These are phyloP conservation scores for Ianthella basta DNA, from an alignment of 37 sponge, comb jelly and placozoan species.

Conservation along the genomic window DNA sequence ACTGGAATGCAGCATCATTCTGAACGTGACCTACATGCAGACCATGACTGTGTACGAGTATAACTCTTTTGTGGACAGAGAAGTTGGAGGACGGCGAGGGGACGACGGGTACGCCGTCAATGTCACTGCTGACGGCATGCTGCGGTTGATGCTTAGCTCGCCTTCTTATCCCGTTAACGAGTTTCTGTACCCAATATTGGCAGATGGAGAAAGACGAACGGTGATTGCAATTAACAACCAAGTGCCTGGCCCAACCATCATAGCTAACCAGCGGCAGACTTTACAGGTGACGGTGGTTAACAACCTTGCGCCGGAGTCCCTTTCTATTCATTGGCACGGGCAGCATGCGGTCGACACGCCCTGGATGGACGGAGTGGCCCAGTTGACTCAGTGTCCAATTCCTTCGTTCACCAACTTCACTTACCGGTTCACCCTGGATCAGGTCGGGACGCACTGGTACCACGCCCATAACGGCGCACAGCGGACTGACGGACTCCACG, in stretches of 20 bases:
- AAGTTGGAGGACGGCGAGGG: neutral
- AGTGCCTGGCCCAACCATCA: conserved; percentile 21
- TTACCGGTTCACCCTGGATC: conserved; percentile 64
- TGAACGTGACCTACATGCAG: conserved; percentile 5
- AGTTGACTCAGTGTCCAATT: conserved; percentile 74
- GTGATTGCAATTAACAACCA: conserved; percentile 23
- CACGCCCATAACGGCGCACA: conserved; percentile 81
- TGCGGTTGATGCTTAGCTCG: neutral
- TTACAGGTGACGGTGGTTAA: conserved; percentile 54
- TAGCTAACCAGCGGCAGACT: neutral
- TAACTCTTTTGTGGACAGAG: neutral
- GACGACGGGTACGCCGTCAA: neutral
- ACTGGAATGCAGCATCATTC: conserved; percentile 7
- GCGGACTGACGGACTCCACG: conserved; percentile 78
- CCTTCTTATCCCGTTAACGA: neutral
- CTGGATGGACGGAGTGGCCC: conserved; percentile 82
- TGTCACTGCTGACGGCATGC: neutral
- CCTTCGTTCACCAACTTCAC: conserved; percentile 41
- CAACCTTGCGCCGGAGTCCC: conserved; percentile 55
- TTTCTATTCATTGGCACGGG: conserved; percentile 87
- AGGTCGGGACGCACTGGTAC: conserved; percentile 84
- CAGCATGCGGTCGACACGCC: conserved; percentile 70
- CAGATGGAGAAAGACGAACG: conserved; percentile 15
- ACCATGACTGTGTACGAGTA: conserved; percentile 26
- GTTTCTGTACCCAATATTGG: conserved; percentile 9